Evolutionary conservation across 2,113 vertebrate species (phyloP).

Genomic region (Alaudala cheleensis): DNA sequence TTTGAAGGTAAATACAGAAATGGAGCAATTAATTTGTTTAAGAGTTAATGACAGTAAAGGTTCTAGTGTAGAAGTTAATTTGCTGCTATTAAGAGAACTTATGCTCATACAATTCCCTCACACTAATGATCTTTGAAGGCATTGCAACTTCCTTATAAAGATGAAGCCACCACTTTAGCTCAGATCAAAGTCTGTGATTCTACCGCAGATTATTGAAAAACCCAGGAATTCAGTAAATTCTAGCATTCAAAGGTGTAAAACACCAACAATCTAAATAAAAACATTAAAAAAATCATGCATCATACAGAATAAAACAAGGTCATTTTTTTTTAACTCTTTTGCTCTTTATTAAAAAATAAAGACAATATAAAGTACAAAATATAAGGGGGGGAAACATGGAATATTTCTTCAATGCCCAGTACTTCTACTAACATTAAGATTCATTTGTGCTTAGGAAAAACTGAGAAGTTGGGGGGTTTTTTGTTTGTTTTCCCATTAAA

Average conservation of each 20-base stretch:
- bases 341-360: not conserved
- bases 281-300: fast-evolving
- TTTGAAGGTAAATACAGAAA: not conserved
- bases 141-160: not conserved
- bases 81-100: not conserved
- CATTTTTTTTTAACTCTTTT: not conserved
- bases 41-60: not conserved
- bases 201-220: not conserved
- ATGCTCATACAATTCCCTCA: not conserved
- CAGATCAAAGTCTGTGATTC: not conserved
- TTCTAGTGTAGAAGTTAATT: not conserved
- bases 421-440: not conserved
- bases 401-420: not conserved
- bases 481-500: not conserved
- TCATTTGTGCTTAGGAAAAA: not conserved
- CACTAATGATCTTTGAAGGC: not conserved
- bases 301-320: not conserved
- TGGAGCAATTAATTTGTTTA: not conserved
- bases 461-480: fast-evolving
- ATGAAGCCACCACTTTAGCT: not conserved
- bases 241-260: not conserved
- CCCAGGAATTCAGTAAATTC: not conserved
- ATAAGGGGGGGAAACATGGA: fast-evolving
- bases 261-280: not conserved
- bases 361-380: not conserved